phyloP scores from a whole-genome alignment of 2,797 vertebrate species.

The Tinamus major region DNA sequence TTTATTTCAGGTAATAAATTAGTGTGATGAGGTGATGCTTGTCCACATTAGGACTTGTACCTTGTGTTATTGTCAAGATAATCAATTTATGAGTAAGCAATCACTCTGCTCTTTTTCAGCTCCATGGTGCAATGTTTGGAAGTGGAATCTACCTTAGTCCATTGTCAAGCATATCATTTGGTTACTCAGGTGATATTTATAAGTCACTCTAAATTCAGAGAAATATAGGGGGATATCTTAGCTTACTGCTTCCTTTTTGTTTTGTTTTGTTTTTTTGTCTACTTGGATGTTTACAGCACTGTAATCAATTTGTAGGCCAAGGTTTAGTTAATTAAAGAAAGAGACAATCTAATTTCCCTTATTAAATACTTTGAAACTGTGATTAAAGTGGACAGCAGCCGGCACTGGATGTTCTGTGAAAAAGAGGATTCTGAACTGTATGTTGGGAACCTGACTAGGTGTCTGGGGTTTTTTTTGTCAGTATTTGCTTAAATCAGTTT shows the following conservation, averaged over 20 bases:
- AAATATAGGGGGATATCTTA: background rate
- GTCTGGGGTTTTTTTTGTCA: background rate
- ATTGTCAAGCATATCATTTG: slow-evolving; percentile 94
- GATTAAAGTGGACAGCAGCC: background rate
- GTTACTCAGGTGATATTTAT: slow-evolving; percentile 88
- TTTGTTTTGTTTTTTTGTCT: no score
- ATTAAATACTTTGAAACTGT: background rate
- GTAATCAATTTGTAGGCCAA: fast-evolving
- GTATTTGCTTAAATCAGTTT: background rate
- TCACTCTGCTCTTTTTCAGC: slow-evolving; percentile 73
- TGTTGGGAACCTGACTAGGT: background rate
- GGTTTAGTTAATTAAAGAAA: background rate
- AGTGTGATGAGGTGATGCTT: background rate
- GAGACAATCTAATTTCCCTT: background rate
- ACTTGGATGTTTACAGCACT: background rate
- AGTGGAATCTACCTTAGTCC: slow-evolving; percentile 93
- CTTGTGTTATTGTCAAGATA: background rate
- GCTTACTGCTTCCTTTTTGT: background rate
- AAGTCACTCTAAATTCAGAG: slow-evolving; percentile 24
- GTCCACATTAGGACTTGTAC: background rate
- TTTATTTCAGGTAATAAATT: background rate
- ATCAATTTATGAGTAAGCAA: background rate
- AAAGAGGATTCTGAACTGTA: background rate
- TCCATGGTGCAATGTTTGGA: slow-evolving; percentile 93
- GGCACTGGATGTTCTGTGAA: background rate